phyloP scores from a whole-genome alignment of 30 jellyfish, hydroid and myxozoan genomes.

The Pelagia noctiluca region DNA sequence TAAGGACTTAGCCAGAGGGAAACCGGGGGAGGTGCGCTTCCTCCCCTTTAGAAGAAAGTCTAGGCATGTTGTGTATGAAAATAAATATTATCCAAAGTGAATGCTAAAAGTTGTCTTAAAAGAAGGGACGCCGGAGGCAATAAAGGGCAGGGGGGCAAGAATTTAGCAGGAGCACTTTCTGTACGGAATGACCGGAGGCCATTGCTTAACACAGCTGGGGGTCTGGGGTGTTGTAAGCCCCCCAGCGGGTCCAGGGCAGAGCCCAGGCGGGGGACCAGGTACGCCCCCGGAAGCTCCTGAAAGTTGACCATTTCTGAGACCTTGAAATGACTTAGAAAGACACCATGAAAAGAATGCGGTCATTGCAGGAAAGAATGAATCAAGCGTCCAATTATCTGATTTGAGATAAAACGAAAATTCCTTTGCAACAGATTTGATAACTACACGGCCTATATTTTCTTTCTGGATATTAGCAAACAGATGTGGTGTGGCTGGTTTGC shows the following conservation, averaged over 20 bases:
- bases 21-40: too few relatives aligned
- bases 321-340: not conserved
- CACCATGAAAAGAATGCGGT: not conserved
- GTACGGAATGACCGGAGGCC: not conserved
- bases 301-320: constrained; percentile 5
- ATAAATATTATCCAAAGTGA: too few relatives aligned
- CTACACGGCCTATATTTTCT: constrained; percentile 35
- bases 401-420: constrained; percentile 9
- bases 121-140: too few relatives aligned
- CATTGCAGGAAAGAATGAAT: not conserved
- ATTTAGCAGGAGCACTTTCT: not conserved
- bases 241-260: too few relatives aligned
- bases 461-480: constrained; percentile 54
- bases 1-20: too few relatives aligned
- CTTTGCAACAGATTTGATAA: constrained; percentile 25
- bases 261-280: not conserved
- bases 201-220: too few relatives aligned
- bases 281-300: constrained; percentile 7
- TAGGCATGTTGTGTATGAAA: too few relatives aligned
- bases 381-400: not conserved
- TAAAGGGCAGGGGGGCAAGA: not conserved
- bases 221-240: too few relatives aligned
- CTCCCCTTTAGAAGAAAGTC: too few relatives aligned
- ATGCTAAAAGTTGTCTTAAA: too few relatives aligned
- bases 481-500: constrained; percentile 53